Base-by-base conservation (phyloP, 2,888 invertebrate genomes). In the Acleris literana region DNA sequence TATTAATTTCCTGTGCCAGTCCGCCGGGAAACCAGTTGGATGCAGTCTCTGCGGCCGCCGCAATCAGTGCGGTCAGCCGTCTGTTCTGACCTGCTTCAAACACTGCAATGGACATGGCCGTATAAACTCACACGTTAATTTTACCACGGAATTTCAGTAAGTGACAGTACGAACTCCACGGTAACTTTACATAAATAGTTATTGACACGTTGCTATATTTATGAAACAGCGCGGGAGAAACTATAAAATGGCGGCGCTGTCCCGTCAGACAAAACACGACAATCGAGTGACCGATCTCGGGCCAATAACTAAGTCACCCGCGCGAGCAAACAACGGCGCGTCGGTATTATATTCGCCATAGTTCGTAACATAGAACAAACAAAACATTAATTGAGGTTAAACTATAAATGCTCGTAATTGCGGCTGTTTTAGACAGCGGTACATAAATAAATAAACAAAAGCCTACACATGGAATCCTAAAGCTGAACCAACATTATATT, bases 1-100 rank as follows among this genome's bases (percentile, higher is more conserved):
- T 90, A 91, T 90, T 90, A 89, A 90, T 90, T 91, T 90, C 89
- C 90, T 88, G 87, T 86, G 85, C 83, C 82, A 83, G 82, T 80
- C 79, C 71, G 79, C 69, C 75, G 78, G 84, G 78, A 79, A 81
- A 78, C 78, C 87, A 86, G 88, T 85, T 88, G 83, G 88, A 77
- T 81, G 83, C 85, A 87, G 84, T 86, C 80, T 79, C 84, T 83
- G 87, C 78, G 84, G 83, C 81, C 70, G 80, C 78, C 79, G 81
- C 83, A 83, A 87, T 85, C 70, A 70, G 82, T 88, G 89, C 86
- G 90, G 87, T 88, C 80, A 74, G 77, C 80, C 78, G 83, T 78
- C 85, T 83, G 84, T 83, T 79, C 84, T 75, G 84, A 81, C 85
- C 85, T 82, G 84, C 75, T 86, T 83, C 78, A 80, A 85, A 84